A percentile compares a stretch with the other conserved stretches of the same genome.
These are phyloP conservation scores for Platycheirus rosarum DNA, from an alignment of 2,888 invertebrate genomes.

Conservation along the genomic window DNA sequence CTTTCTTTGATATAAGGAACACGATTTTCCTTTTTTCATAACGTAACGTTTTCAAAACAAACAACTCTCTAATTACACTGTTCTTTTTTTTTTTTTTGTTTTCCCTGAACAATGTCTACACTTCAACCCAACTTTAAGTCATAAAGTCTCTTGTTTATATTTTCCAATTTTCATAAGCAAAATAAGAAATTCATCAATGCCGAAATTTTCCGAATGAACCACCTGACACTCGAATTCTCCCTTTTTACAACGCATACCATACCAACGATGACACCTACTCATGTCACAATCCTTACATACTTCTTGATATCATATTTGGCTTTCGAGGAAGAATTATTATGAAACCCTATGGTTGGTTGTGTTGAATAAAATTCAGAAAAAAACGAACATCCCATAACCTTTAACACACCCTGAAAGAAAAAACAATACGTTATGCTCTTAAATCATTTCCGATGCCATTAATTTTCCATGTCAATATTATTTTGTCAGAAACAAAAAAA, in stretches of 20 bases:
- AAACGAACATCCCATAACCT: constrained; percentile 5
- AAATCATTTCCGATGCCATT: constrained; percentile 75
- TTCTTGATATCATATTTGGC: neutral
- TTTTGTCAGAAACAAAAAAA: constrained; percentile 42
- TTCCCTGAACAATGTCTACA: too few species aligned
- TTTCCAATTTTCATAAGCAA: too few species aligned
- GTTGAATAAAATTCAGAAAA: neutral
- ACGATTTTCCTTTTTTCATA: too few species aligned
- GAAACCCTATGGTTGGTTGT: neutral
- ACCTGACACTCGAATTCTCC: neutral
- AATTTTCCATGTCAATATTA: constrained; percentile 75
- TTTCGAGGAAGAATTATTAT: constrained; percentile 8
- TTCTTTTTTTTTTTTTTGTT: too few species aligned
- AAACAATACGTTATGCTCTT: constrained; percentile 55
- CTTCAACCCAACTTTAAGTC: too few species aligned
- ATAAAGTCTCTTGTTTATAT: too few species aligned
- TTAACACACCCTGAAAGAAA: constrained; percentile 11
- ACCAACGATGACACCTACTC: neutral
- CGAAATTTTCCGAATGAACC: neutral
- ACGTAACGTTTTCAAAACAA: too few species aligned
- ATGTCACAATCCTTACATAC: constrained; percentile 2
- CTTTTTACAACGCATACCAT: too few species aligned
- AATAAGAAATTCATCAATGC: too few species aligned
- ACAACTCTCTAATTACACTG: too few species aligned
- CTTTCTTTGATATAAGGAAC: too few species aligned